Evolutionary conservation across 2,113 vertebrate genomes (phyloP), one percentile per base, ranked within the genome.

Genomic region (Periophthalmodon schlosseri): DNA sequence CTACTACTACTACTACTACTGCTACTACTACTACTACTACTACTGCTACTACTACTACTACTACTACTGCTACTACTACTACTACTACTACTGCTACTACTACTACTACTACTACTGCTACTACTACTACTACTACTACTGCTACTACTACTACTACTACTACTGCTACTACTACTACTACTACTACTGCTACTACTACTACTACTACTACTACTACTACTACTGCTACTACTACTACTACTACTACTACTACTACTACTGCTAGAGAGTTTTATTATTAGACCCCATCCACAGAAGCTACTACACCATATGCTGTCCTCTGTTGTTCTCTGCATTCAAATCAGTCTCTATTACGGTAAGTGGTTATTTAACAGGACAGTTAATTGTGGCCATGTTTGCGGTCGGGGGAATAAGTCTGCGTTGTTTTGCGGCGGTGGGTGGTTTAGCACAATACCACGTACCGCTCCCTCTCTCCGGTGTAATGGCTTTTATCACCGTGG

Each of bases 401-500:
- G 57, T 63, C 73, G 14, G 70, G 70, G 72, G 80, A 81, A 61
- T 66, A 58, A 33, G 60, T 69, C 39, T 61, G 50, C 14, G 70
- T 77, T 81, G 67, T 64, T 60, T 81, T 75, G 75, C 52, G 76
- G 50, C 71, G 74, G 80, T 73, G 68, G 70, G 82, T 78, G 79
- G 82, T 68, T 82, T 57, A 75, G 79, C 70, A 76, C 71, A 75
- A 83, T 69, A 70, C 80, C 69, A 82, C 57, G 28, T 60, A 28
- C 68, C 82, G 75, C 80, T 78, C 80, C 74, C 67, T 84, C 71
- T 83, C 78, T 81, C 79, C 74, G 21, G 56, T 70, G 69, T 79
- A 80, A 84, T 86, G 79, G 88, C 89, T 92, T 92, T 91, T 84
- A 93, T 92, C 90, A 54, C 89, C 79, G 82, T 77, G 71, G 84